Percentiles rank a stretch among this genome's conserved stretches.
phyloP scores from a whole-genome alignment of 2,113 vertebrate genomes.

The Telmatochromis sp. region DNA sequence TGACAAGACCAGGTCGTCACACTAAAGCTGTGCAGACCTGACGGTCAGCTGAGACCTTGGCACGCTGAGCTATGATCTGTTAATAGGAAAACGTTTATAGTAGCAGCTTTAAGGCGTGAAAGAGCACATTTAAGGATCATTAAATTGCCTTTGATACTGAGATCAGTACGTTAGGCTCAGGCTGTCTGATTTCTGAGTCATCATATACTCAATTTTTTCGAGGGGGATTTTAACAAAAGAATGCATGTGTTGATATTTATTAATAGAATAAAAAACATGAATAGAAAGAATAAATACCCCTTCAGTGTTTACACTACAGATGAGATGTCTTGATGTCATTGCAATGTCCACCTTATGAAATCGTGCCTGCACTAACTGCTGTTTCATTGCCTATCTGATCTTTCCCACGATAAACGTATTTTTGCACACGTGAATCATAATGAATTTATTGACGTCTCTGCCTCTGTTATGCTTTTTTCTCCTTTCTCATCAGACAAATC shows the following conservation, averaged over 20 bases:
- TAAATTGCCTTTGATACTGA: too few relatives aligned
- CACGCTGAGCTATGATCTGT: not conserved
- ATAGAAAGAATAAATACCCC: not conserved
- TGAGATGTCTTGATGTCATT: not conserved
- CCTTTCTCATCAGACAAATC: not conserved
- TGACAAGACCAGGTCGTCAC: not conserved
- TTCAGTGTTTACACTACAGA: not conserved
- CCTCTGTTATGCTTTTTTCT: slow-evolving; percentile 1
- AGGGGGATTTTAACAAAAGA: not conserved
- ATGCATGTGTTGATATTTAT: not conserved
- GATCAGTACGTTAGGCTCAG: too few relatives aligned
- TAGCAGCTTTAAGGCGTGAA: not conserved
- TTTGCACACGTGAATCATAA: not conserved
- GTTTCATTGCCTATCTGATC: not conserved
- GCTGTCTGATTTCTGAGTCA: not conserved
- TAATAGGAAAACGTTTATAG: not conserved
- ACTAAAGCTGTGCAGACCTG: not conserved
- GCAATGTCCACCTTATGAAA: not conserved
- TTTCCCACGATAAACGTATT: not conserved
- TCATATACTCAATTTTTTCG: not conserved
- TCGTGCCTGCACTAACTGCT: not conserved
- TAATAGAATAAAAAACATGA: not conserved
- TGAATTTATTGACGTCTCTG: not conserved
- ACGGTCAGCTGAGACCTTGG: not conserved
- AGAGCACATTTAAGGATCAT: too few relatives aligned